Conservation (phyloP, 2,888 invertebrate species). For the Acanthococcus lagerstroemiae region DNA sequence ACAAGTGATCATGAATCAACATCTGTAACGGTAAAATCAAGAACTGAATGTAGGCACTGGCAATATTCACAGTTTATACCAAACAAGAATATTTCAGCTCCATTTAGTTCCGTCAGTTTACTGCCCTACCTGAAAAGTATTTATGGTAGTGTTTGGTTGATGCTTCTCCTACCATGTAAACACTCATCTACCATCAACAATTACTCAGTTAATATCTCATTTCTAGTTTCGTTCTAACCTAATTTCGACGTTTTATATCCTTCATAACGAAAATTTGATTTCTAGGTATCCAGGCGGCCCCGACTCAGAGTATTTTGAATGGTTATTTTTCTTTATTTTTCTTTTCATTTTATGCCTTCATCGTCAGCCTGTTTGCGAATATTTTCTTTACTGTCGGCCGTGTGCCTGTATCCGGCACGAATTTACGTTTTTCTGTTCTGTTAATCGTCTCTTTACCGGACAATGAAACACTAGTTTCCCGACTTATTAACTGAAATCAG, state of each 20-base stretch:
- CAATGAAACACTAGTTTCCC: too few species aligned
- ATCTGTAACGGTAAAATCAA: constrained; percentile 9
- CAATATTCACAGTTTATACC: constrained; percentile 2
- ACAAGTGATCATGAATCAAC: neutral
- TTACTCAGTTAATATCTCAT: neutral
- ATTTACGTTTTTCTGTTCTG: too few species aligned
- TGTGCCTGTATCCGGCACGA: too few species aligned
- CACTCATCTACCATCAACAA: neutral
- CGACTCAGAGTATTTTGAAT: too few species aligned
- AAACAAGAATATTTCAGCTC: constrained; percentile 7
- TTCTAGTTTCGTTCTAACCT: neutral
- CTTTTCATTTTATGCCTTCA: too few species aligned
- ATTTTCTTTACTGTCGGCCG: too few species aligned
- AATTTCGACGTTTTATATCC: neutral
- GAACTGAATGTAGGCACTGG: constrained; percentile 1
- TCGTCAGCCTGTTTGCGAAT: too few species aligned
- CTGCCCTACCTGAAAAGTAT: constrained; percentile 5
- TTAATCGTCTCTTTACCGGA: too few species aligned
- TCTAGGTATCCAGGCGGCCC: neutral
- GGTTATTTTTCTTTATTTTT: neutral
- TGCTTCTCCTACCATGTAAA: neutral
- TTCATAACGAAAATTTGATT: neutral
- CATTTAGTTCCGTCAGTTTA: constrained; percentile 5
- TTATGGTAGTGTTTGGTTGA: neutral
- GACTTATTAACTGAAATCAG: too few species aligned